phyloP scores from a whole-genome alignment of 1,140 invertebrate species.

The Thaumetopoea pityocampa region DNA sequence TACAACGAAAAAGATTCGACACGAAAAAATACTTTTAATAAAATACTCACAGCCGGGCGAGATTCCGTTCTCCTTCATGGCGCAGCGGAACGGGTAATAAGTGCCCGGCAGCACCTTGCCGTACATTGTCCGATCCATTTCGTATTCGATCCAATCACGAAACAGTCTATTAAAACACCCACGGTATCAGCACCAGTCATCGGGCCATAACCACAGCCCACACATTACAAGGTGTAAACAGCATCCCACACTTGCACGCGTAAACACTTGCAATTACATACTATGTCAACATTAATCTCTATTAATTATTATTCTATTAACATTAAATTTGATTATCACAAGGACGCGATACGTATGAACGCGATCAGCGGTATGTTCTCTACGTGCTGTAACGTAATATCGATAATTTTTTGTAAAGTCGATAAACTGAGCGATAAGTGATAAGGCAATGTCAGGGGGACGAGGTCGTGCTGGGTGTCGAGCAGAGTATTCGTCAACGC shows the following conservation, averaged over 20 bases:
- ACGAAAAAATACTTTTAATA: conserved; percentile 13
- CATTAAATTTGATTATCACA: conserved; percentile 25
- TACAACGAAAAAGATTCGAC: conserved; percentile 3
- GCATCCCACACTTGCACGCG: conserved; percentile 31
- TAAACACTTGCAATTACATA: conserved; percentile 6
- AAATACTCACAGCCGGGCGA: conserved; percentile 88
- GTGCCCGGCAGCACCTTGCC: conserved; percentile 87
- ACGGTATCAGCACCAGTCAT: conserved; percentile 48
- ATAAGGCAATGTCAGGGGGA: conserved; percentile 53
- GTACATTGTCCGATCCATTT: conserved; percentile 91
- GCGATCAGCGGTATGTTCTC: conserved; percentile 8
- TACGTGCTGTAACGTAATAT: conserved; percentile 31
- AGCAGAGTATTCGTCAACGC: conserved; percentile 62
- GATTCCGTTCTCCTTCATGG: conserved; percentile 84
- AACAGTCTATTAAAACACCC: conserved; percentile 58
- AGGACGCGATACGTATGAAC: conserved; percentile 24
- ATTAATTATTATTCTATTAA: conserved; percentile 5
- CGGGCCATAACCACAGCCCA: conserved; percentile 68
- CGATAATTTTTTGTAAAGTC: conserved; percentile 36
- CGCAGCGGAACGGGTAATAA: conserved; percentile 87
- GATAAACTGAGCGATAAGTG: conserved; percentile 55
- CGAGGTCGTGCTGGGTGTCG: conserved; percentile 47
- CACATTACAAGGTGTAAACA: conserved; percentile 37
- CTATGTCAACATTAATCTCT: background rate
- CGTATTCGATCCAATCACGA: conserved; percentile 51